phyloP scores from a whole-genome alignment of 1,140 invertebrate genomes.

The Conopomorpha cramerella region DNA sequence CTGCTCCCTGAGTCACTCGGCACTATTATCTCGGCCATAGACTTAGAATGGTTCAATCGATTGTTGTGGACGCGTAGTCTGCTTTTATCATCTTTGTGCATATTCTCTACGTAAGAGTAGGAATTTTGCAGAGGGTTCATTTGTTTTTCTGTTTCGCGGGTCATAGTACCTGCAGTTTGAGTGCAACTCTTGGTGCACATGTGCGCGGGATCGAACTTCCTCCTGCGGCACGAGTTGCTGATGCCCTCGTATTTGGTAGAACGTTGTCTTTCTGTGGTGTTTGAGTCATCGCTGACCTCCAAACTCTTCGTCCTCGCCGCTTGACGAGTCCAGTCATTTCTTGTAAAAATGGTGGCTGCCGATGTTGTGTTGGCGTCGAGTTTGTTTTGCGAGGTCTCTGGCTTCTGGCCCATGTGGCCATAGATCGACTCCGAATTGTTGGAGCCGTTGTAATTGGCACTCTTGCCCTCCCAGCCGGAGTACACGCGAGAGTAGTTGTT shows the following conservation, averaged over 20 bases:
- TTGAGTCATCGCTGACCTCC: conserved; percentile 42
- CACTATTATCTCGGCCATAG: conserved; percentile 49
- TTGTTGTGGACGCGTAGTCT: conserved; percentile 44
- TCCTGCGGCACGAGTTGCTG: conserved; percentile 37
- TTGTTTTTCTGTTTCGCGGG: conserved; percentile 30
- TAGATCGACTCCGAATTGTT: conserved; percentile 28
- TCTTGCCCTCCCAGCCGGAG: conserved; percentile 50
- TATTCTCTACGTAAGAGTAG: conserved; percentile 35
- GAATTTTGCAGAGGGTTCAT: conserved; percentile 30
- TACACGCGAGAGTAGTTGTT: conserved; percentile 47
- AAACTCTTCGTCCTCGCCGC: conserved; percentile 59
- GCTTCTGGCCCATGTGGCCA: conserved; percentile 31
- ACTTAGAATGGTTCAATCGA: conserved; percentile 53
- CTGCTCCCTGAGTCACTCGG: conserved; percentile 52
- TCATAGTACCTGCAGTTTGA: conserved; percentile 14
- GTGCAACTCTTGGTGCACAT: conserved; percentile 48
- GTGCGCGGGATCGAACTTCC: conserved; percentile 49
- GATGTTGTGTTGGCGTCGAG: conserved; percentile 34
- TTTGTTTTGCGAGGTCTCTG: conserved; percentile 35
- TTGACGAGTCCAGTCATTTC: conserved; percentile 62
- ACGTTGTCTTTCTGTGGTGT: conserved; percentile 20
- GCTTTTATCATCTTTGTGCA: conserved; percentile 34
- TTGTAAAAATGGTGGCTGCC: conserved; percentile 59
- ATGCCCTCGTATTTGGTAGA: conserved; percentile 38
- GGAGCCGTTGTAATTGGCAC: conserved; percentile 29